Conservation (phyloP, 2,888 invertebrate species). For the Lepidocyrtinus sp. region DNA sequence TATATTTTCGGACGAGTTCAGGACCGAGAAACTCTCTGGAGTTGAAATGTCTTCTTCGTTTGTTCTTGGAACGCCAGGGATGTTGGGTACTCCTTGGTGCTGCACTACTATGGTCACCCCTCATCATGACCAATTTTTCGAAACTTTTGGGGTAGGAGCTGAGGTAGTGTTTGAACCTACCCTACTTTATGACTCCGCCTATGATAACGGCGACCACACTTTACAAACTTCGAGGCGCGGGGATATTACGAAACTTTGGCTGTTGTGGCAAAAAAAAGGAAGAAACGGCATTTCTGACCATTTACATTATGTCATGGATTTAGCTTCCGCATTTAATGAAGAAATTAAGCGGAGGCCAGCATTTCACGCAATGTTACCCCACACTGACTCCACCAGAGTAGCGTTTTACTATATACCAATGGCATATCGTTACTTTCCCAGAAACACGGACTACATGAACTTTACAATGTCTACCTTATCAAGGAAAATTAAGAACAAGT, state of each 20-base stretch:
- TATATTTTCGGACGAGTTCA: slow-evolving; percentile 27
- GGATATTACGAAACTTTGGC: slow-evolving; percentile 34
- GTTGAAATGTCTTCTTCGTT: slow-evolving; percentile 29
- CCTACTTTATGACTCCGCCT: slow-evolving; percentile 23
- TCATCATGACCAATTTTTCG: slow-evolving; percentile 16
- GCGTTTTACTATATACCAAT: slow-evolving; percentile 40
- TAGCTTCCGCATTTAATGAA: slow-evolving; percentile 25
- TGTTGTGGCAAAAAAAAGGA: slow-evolving; percentile 35
- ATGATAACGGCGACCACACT: slow-evolving; percentile 38
- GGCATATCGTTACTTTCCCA: not conserved
- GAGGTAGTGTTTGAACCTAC: slow-evolving; percentile 35
- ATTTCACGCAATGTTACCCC: slow-evolving; percentile 18
- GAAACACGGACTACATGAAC: slow-evolving; percentile 31
- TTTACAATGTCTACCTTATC: slow-evolving; percentile 26
- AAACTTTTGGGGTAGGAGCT: slow-evolving; percentile 29
- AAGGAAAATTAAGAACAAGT: slow-evolving; percentile 28
- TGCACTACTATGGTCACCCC: slow-evolving; percentile 24
- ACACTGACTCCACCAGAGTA: slow-evolving; percentile 32
- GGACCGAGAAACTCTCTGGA: slow-evolving; percentile 17
- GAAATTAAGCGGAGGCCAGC: slow-evolving; percentile 8
- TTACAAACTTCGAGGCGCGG: slow-evolving; percentile 33
- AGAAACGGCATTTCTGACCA: slow-evolving; percentile 30
- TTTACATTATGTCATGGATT: slow-evolving; percentile 26
- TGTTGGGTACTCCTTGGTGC: slow-evolving; percentile 31
- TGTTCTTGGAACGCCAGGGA: slow-evolving; percentile 20